Conservation (phyloP, 2,888 invertebrate species). For the Lepas anatifera region DNA sequence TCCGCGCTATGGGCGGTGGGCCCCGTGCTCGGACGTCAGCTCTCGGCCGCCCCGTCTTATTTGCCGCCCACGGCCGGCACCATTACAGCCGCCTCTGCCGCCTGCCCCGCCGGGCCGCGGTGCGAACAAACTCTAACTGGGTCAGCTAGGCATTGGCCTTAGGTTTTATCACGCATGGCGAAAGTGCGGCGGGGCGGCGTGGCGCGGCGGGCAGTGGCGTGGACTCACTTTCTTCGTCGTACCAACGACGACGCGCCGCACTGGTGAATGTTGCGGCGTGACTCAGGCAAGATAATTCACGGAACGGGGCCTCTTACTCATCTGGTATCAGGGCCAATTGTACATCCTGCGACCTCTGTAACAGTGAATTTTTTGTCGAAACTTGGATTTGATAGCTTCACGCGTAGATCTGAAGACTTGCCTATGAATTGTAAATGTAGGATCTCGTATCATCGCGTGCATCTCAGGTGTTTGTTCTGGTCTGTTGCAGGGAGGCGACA, state of each 20-base stretch:
- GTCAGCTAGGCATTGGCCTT: conserved; percentile 12
- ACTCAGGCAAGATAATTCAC: too few species aligned
- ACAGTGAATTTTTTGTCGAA: too few species aligned
- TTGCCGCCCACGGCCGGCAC: not conserved
- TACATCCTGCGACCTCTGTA: too few species aligned
- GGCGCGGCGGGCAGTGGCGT: not conserved
- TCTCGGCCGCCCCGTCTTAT: not conserved
- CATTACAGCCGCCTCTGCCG: too few species aligned
- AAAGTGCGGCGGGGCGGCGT: not conserved
- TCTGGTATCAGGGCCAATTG: too few species aligned
- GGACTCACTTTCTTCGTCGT: conserved; percentile 6
- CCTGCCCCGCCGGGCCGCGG: not conserved
- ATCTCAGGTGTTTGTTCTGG: too few species aligned
- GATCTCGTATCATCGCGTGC: too few species aligned
- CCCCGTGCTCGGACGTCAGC: not conserved
- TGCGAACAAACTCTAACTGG: conserved; percentile 8
- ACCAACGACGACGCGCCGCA: not conserved
- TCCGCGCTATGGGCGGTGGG: not conserved
- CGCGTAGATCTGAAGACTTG: too few species aligned
- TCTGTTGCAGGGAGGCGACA: too few species aligned
- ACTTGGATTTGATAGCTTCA: too few species aligned
- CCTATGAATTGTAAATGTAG: too few species aligned
- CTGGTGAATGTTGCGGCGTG: not conserved
- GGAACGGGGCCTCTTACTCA: too few species aligned
- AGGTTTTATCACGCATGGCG: conserved; percentile 10